Evolutionary conservation across 2,888 invertebrate genomes (phyloP), one percentile per base, ranked within the genome.

Genomic region (Spodoptera littoralis): DNA sequence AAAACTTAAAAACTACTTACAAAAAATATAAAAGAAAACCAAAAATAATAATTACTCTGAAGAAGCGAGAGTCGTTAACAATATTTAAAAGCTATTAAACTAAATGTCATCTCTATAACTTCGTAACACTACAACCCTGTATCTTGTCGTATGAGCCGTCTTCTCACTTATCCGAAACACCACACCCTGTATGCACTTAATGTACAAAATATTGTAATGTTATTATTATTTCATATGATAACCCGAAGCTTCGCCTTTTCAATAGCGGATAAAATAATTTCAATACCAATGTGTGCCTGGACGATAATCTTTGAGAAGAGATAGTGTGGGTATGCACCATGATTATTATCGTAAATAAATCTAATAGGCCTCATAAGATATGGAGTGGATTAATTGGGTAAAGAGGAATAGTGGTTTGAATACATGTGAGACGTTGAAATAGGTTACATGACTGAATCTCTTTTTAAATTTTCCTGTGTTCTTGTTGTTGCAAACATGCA

Each of bases 201-300:
- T 92, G 91, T 89, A 90, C 88, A 90, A 90, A 92, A 92, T 92
- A 92, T 92, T 92, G 89, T 92, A 92, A 92, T 92, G 92, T 91
- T 92, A 91, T 92, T 93, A 92, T 92, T 91, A 91, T 92, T 88
- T 86, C 84, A 83, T 85, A 84, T 89, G 91, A 92, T 92, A 92
- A 91, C 90, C 84, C 81, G 79, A 84, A 83, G 82, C 81, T 81
- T 80, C 79, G 82, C 80, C 82, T 86, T 84, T 85, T 88, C 84
- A 85, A 88, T 87, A 83, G 74, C 72, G 84, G 81, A 88, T 91
- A 88, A 89, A 90, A 90, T 91, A 87, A 91, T 89, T 90, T 88
- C 85, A 89, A 91, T 88, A 83, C 81, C 82, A 67, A 84, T 81
- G 84, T 88, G 85, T 87, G 87, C 84, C 83, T 85, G 83, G 81